These are phyloP conservation scores for Dysidea cf. avara DNA, from an alignment of 37 sponge, comb jelly and placozoan species.

Conservation along the genomic window DNA sequence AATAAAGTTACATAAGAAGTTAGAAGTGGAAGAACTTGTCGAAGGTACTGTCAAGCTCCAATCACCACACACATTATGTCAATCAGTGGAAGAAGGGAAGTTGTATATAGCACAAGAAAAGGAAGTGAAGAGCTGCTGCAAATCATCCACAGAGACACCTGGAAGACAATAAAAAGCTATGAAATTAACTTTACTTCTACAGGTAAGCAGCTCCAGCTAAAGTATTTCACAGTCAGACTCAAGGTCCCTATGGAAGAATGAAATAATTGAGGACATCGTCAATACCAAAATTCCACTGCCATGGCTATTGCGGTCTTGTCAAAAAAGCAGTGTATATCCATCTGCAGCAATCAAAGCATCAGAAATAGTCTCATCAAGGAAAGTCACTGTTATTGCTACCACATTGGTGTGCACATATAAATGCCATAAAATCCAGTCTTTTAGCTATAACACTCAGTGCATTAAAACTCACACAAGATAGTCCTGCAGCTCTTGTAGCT, in stretches of 20 bases:
- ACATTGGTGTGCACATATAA: not conserved
- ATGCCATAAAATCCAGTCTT: not conserved
- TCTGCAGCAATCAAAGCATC: not conserved
- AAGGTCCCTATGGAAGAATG: conserved; percentile 4
- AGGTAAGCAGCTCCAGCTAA: conserved; percentile 6
- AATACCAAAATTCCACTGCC: not conserved
- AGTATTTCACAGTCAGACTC: conserved; percentile 26
- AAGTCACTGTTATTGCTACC: conserved; percentile 15
- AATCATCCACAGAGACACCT: not conserved
- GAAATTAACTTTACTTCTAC: not conserved
- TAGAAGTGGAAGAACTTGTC: not conserved
- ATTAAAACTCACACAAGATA: too few species aligned
- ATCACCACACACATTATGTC: conserved; percentile 9
- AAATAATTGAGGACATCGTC: not conserved
- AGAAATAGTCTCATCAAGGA: not conserved
- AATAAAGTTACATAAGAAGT: not conserved
- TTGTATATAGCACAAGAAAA: not conserved
- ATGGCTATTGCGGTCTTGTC: conserved; percentile 17
- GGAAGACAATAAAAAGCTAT: conserved; percentile 23
- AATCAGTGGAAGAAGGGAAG: conserved; percentile 13
- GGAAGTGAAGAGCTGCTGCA: not conserved
- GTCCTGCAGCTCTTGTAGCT: too few species aligned
- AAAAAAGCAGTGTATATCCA: not conserved
- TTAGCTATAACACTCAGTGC: conserved; percentile 18
- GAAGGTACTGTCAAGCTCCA: not conserved